A percentile compares a stretch with the other conserved stretches of the same genome.
phyloP scores from a whole-genome alignment of 2,888 invertebrate species.

The Lasioglossum morio region DNA sequence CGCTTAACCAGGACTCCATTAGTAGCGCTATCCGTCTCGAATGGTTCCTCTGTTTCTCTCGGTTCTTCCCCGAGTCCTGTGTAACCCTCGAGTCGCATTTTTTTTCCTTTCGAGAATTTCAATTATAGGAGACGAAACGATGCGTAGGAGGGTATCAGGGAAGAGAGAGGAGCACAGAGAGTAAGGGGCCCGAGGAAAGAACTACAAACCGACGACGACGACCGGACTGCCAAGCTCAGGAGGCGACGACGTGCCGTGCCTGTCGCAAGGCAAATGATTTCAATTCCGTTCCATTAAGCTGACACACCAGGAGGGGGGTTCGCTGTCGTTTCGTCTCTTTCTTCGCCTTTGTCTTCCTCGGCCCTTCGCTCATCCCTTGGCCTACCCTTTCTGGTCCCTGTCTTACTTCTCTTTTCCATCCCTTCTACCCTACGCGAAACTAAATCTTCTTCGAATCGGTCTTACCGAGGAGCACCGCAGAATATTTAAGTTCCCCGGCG shows the following conservation, averaged over 20 bases:
- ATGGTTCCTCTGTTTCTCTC: constrained; percentile 60
- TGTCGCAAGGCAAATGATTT: constrained; percentile 73
- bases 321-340: constrained; percentile 50
- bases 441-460: constrained; percentile 69
- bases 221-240: constrained; percentile 73
- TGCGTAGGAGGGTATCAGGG: neutral
- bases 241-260: constrained; percentile 70
- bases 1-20: constrained; percentile 79
- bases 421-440: constrained; percentile 53
- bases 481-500: constrained; percentile 66
- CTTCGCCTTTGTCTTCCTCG: constrained; percentile 33
- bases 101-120: constrained; percentile 69
- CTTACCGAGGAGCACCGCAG: constrained; percentile 57
- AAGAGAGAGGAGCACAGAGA: neutral
- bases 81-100: constrained; percentile 27
- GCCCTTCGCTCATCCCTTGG: neutral
- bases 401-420: neutral
- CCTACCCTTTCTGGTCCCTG: neutral
- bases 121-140: constrained; percentile 61
- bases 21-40: constrained; percentile 74
- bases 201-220: constrained; percentile 35
- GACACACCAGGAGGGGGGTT: constrained; percentile 63
- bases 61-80: constrained; percentile 8
- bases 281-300: constrained; percentile 74
- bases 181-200: neutral